Evolutionary conservation across 2,113 vertebrate genomes (phyloP), one percentile per base, ranked within the genome.

Genomic region (Tretioscincus oriximinensis): DNA sequence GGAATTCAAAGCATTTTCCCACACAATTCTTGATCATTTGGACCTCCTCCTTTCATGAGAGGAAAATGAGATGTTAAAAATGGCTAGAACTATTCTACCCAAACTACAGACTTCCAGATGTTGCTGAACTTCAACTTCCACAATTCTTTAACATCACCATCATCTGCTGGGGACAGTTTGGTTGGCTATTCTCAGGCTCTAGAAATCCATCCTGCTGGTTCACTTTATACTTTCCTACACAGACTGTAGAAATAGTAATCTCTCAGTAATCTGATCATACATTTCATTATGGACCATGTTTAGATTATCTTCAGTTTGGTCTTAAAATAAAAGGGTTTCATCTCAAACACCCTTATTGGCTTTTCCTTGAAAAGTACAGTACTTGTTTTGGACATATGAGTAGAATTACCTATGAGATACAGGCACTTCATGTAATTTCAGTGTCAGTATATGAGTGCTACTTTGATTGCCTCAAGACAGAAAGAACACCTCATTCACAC

Each of bases 381-480:
- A 80, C 77, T 92, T 91, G 61, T 1, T n/a, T 20, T 79, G 80
- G 82, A 84, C 14, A 60, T 7, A 51, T 41, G 86, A 90, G 78
- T 81, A 77, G 88, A 91, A 86, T 81, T 87, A 87, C 76, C 49
- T 26, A 76, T 51, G 61, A 90, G 84, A 89, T 87, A 90, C 90
- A 80, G 64, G 35, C 85, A 63, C 71, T 92, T 80, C 74, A 70
- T 84, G 60, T 29, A 80, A 31, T 89, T 92, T 84, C 54, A 58
- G 85, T 86, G 79, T 86, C 81, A 90, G 87, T 75, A 41, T 84
- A 81, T 92, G 91, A 92, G 87, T 92, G 85, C 78, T 79, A 79
- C 3, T 83, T 68, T 90, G 90, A 92, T 87, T 91, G 88, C 92
- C 92, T 90, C 93, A 66, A 41, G 35, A 41, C 35, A 41, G 35